Conservation (phyloP, 2,113 vertebrate species). For the Argyrosomus japonicus region DNA sequence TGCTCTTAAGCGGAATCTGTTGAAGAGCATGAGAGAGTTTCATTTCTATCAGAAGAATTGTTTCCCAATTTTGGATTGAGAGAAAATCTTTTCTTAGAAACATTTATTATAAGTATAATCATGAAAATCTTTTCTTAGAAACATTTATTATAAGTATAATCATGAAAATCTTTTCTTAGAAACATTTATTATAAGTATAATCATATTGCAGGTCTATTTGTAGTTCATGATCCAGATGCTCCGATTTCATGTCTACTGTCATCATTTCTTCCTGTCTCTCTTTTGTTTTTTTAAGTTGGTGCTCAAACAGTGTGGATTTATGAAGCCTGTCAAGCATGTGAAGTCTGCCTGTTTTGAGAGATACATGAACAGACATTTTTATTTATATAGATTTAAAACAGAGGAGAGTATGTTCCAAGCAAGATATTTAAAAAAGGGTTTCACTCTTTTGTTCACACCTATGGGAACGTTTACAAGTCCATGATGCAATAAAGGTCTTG, state of each 20-base stretch:
- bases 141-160: not conserved
- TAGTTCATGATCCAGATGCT: not conserved
- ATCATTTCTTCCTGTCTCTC: not conserved
- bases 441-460: constrained; percentile 24
- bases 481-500: constrained; percentile 31
- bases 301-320: not conserved
- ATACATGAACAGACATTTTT: not conserved
- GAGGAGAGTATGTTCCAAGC: not conserved
- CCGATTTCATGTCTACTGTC: not conserved
- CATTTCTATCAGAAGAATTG: not conserved
- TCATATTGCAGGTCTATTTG: not conserved
- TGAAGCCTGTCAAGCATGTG: constrained; percentile 11
- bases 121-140: not conserved
- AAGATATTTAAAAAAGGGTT: not conserved
- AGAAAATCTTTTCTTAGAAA: not conserved
- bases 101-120: not conserved
- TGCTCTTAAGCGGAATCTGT: constrained; percentile 30
- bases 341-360: not conserved
- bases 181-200: not conserved
- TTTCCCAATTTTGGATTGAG: not conserved
- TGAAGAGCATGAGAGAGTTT: constrained; percentile 22
- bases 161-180: not conserved
- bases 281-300: not conserved
- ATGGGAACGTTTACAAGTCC: constrained; percentile 24
- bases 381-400: constrained; percentile 19